Evolutionary conservation across 2,888 invertebrate species (phyloP), one percentile per base, ranked within the genome.

Genomic region (Epinotia demarniana): DNA sequence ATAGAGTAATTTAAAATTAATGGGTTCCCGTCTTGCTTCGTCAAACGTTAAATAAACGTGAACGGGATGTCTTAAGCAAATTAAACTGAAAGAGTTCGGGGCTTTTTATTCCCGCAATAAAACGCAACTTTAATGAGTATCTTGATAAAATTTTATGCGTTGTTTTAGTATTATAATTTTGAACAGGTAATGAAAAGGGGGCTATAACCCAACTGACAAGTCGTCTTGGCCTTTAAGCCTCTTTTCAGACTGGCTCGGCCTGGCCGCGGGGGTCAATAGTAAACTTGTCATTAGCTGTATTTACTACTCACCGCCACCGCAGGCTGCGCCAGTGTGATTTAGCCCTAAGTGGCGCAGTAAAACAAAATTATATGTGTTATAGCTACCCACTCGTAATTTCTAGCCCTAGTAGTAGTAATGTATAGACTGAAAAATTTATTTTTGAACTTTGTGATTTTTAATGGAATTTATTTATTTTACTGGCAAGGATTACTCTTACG

Each of bases 1-100:
- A 87, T 86, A 89, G 86, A 89, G 86, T 87, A 86, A 88, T 90
- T 87, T 87, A 87, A 89, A 89, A 89, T 89, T 87, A 89, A 90
- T 87, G 86, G 85, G 77, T 83, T 79, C 83, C 87, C 89, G 86
- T 88, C 87, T 86, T 87, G 86, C 84, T 86, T 82, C 87, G 81
- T 80, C 82, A 83, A 82, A 85, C 83, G 83, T 86, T 87, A 87
- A 87, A 89, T 87, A 86, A 87, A 87, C 81, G 81, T 82, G 80
- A 81, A 79, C 61, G 46, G 55, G 71, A 72, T 75, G 67, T 72
- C 61, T 75, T 72, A 72, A 57, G 61, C 43, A 72, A 75, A 75
- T 75, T 71, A 75, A 72, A 72, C 55, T 72, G 61, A 67, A 72
- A 72, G 61, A 75, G 71, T 75, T 75, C 13, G 43, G 43, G 61